phyloP scores from a whole-genome alignment of 2,113 vertebrate genomes.

The Bolborhynchus lineola region DNA sequence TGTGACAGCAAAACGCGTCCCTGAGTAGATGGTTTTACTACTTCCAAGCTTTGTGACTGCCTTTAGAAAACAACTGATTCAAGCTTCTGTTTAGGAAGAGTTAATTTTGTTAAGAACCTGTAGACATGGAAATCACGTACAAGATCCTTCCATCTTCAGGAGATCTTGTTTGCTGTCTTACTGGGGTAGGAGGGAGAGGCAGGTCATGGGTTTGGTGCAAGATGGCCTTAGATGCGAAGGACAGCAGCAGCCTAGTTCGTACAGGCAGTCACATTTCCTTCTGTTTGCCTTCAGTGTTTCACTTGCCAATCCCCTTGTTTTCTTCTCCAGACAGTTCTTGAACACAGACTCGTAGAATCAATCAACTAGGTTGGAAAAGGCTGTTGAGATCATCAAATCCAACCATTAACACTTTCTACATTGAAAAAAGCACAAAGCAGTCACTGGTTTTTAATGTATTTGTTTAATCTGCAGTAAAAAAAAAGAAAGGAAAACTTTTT shows the following conservation, averaged over 20 bases:
- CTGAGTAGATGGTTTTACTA: background rate
- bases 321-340: background rate
- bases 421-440: background rate
- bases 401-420: background rate
- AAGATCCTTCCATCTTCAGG: background rate
- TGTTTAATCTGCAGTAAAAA: constrained; percentile 58
- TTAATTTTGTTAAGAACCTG: background rate
- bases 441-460: background rate
- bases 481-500: background rate
- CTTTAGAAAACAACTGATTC: background rate
- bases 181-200: background rate
- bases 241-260: background rate
- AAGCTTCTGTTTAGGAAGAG: background rate
- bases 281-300: background rate
- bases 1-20: background rate
- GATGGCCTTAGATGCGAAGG: background rate
- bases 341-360: background rate
- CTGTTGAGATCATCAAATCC: background rate
- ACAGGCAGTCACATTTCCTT: background rate
- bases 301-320: background rate
- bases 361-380: background rate
- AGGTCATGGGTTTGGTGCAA: background rate
- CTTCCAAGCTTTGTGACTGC: background rate
- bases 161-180: background rate
- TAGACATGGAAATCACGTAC: background rate